Conservation (phyloP, 2,797 vertebrate genomes). For the Coreius guichenoti region DNA sequence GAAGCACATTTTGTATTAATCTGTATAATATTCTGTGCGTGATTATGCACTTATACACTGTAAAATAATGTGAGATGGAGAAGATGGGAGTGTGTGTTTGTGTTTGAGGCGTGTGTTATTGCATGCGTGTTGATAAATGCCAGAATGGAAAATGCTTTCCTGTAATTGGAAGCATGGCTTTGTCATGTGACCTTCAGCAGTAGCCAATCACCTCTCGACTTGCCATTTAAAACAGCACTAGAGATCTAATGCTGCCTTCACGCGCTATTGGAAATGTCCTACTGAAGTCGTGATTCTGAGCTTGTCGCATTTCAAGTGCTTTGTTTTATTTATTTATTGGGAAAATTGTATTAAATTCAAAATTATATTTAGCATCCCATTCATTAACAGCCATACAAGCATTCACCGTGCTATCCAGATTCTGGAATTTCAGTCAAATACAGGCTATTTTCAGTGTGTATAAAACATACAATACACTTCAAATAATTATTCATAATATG, state of each 20-base stretch:
- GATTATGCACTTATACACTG: not conserved
- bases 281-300: not conserved
- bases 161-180: not conserved
- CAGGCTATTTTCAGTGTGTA: too few species aligned
- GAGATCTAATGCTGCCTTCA: not conserved
- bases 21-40: not conserved
- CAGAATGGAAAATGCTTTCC: not conserved
- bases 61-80: not conserved
- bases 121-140: not conserved
- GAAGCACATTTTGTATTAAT: not conserved
- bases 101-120: not conserved
- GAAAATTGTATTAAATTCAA: too few species aligned
- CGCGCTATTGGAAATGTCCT: not conserved
- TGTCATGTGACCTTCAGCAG: not conserved
- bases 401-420: too few species aligned
- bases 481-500: too few species aligned
- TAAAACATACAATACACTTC: too few species aligned
- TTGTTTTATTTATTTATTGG: too few species aligned
- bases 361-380: too few species aligned
- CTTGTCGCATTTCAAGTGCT: too few species aligned
- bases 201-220: not conserved
- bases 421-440: too few species aligned
- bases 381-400: too few species aligned
- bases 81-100: not conserved
- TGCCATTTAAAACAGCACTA: not conserved